Evolutionary conservation across 2,113 vertebrate species (phyloP).

Genomic region (Peromyscus polionotus): DNA sequence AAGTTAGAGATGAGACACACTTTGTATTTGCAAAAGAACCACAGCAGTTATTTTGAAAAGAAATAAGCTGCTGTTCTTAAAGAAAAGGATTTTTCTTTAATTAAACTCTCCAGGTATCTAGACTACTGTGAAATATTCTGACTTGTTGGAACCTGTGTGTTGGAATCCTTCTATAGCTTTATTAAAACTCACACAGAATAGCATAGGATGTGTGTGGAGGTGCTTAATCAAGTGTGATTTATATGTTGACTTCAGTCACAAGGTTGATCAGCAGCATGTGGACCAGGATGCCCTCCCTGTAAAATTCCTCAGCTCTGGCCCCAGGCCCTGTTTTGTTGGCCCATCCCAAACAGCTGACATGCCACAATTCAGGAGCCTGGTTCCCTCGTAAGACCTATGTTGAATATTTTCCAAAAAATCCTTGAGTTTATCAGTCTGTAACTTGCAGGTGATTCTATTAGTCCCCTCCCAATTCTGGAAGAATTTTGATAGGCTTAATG

Average conservation of each 20-base stretch:
- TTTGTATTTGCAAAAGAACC: constrained; percentile 61
- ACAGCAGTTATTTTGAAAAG: constrained; percentile 42
- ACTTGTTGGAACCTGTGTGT: constrained; percentile 73
- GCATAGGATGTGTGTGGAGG: constrained; percentile 9
- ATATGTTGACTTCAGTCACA: constrained; percentile 59
- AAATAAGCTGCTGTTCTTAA: constrained; percentile 60
- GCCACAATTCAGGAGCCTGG: not conserved
- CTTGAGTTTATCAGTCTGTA: constrained; percentile 16
- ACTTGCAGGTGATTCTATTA: not conserved
- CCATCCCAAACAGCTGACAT: not conserved
- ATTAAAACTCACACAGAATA: constrained; percentile 61
- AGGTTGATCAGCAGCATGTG: constrained; percentile 57
- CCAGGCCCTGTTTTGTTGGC: not conserved
- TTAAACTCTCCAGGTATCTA: constrained; percentile 63
- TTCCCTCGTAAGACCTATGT: not conserved
- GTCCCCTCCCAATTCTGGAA: constrained; percentile 16
- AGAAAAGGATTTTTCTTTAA: constrained; percentile 68
- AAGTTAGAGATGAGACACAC: constrained; percentile 32
- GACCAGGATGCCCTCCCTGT: not conserved
- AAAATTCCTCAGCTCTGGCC: constrained; percentile 38
- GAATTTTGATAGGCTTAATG: constrained; percentile 45
- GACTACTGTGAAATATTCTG: constrained; percentile 47
- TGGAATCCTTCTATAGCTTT: constrained; percentile 62
- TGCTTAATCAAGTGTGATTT: constrained; percentile 56
- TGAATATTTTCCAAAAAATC: not conserved